phyloP scores from a whole-genome alignment of 2,113 vertebrate genomes.

The Gymnocephalus cernua region DNA sequence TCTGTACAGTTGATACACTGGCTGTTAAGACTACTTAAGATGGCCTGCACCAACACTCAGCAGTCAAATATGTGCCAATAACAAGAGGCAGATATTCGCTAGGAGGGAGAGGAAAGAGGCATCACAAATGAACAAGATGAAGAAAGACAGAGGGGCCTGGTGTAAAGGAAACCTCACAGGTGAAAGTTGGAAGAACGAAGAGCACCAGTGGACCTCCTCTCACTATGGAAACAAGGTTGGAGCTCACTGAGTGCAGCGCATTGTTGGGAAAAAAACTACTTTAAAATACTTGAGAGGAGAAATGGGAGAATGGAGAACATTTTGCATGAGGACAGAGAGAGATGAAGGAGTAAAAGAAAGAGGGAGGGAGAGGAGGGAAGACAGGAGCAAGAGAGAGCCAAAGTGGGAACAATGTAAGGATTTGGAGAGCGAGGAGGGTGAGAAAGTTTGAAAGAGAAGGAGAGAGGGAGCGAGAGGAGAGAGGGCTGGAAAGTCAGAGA shows the following conservation, averaged over 20 bases:
- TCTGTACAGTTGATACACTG: neutral
- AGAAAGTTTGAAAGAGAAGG: constrained; percentile 65
- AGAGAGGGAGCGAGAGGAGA: constrained; percentile 38
- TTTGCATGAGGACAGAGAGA: constrained; percentile 42
- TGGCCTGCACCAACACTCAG: neutral
- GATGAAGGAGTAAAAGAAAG: constrained; percentile 50
- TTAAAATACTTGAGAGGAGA: constrained; percentile 47
- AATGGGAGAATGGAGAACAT: constrained; percentile 57
- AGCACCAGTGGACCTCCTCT: constrained; percentile 53
- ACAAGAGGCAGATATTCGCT: neutral
- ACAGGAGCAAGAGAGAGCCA: constrained; percentile 43
- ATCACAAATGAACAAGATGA: constrained; percentile 19
- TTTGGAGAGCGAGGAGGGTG: constrained; percentile 53
- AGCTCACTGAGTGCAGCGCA: constrained; percentile 42
- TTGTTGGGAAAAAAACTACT: constrained; percentile 41
- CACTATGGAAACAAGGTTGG: constrained; percentile 73
- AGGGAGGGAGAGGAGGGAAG: constrained; percentile 24
- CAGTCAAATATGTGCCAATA: neutral
- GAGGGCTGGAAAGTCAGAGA: constrained; percentile 62
- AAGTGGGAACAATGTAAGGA: constrained; percentile 53
- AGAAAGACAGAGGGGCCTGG: constrained; percentile 10
- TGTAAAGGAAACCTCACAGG: constrained; percentile 32
- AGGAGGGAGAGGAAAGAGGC: neutral
- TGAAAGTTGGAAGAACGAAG: constrained; percentile 36
- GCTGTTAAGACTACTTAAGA: neutral